Evolutionary conservation across 1,140 invertebrate species (phyloP), one percentile per base, ranked within the genome.

Genomic region (Drosophila guanche): DNA sequence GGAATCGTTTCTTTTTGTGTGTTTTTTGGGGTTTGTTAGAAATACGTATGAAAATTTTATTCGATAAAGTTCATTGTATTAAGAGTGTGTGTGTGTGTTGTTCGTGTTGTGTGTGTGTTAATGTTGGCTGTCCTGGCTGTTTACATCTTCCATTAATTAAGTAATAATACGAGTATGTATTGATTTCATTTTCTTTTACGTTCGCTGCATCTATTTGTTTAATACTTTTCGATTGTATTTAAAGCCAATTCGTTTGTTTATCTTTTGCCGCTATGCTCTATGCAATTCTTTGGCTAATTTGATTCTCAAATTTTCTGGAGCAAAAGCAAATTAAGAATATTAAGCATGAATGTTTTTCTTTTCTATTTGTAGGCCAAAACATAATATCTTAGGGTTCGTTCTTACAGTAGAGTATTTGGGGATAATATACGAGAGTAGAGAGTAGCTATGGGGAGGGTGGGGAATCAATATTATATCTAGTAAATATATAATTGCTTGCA

Each of bases 31-130:
- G 57, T 86, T 89, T 85, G 62, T 89, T 89, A 89, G 80, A 89
- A 89, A 89, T 88, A 85, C 78, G 85, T 89, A 89, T 89, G 86
- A 81, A 89, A 89, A 69, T 88, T 89, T 89, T 89, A 89, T 89
- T 89, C 77, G 81, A 85, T 85, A 85, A 85, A 86, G 73, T 85
- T 85, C 81, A 85, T 85, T 85, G 81, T 85, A 85, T 85, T 81
- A 77, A 54, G 55, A 77, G 75, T 61, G 57, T 73, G 58, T 56
- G 47, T 69, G 55, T 71, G 25, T 12, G 10, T 10, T n/a, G n/a
- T n/a, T n/a, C n/a, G 33, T 37, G 10, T 37, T 20, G 16, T 20
- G 16, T 20, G 16, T 65, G 40, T 84, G 46, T 72, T 41, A 61
- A 62, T 83, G 50, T 63, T 80, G 60, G 71, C 60, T 62, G 58